Evolutionary conservation across 2,888 invertebrate genomes (phyloP).

Genomic region (Torymus tubicola): DNA sequence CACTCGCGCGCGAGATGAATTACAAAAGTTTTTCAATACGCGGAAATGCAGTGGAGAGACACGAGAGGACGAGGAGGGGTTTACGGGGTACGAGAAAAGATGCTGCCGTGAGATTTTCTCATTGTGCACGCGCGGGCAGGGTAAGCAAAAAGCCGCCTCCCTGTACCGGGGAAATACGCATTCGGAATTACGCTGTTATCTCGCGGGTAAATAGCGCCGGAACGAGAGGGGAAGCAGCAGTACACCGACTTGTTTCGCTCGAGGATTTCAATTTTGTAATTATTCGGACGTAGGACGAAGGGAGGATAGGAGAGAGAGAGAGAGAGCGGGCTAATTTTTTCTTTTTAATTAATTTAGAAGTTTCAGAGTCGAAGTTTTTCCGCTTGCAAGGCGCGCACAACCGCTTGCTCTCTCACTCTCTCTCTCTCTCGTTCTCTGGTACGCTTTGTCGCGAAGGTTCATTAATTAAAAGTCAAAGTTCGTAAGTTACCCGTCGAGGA

Average conservation of each 20-base stretch:
- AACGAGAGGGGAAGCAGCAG: conserved; percentile 1
- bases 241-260: neutral
- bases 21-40: conserved; percentile 55
- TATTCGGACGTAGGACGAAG: neutral
- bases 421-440: neutral
- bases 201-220: conserved; percentile 3
- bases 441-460: neutral
- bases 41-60: conserved; percentile 22
- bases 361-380: no score
- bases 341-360: no score
- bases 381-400: neutral
- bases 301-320: no score
- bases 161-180: conserved; percentile 10
- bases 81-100: no score
- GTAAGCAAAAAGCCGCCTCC: conserved; percentile 5
- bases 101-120: conserved; percentile 11
- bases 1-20: conserved; percentile 52
- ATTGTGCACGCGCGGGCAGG: neutral
- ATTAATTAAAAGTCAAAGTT: neutral
- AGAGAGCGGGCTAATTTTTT: no score
- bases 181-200: conserved; percentile 42
- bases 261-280: conserved; percentile 15
- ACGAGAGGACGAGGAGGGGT: neutral
- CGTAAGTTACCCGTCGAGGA: no score
- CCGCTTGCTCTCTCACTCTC: neutral